Conservation (phyloP, 2,797 vertebrate genomes). For the Zalophus californianus region DNA sequence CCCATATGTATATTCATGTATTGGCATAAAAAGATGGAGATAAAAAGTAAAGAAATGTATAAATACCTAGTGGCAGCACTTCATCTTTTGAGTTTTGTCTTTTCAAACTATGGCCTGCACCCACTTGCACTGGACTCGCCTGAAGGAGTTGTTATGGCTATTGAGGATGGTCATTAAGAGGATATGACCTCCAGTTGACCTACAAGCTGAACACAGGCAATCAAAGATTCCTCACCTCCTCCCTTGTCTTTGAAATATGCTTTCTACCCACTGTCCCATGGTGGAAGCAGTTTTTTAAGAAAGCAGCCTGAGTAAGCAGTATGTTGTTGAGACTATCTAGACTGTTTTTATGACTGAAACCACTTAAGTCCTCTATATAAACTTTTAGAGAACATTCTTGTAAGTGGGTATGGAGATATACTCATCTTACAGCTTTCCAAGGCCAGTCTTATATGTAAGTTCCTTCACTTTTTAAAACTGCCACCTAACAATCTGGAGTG, state of each 20-base stretch:
- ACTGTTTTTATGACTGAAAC: not conserved
- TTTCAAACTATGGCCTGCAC: not conserved
- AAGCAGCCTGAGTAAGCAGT: not conserved
- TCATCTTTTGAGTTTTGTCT: not conserved
- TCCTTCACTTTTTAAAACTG: not conserved
- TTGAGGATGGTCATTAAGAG: not conserved
- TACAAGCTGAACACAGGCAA: not conserved
- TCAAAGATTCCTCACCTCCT: not conserved
- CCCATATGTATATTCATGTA: not conserved
- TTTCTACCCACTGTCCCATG: not conserved
- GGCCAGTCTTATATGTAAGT: not conserved
- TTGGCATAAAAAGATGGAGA: not conserved
- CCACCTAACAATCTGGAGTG: not conserved
- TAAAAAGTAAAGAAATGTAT: not conserved
- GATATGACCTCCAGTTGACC: not conserved
- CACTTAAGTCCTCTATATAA: not conserved
- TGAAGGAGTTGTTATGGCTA: not conserved
- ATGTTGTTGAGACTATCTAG: not conserved
- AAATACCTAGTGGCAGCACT: not conserved
- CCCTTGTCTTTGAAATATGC: not conserved
- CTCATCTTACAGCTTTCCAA: not conserved
- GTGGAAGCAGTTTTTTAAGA: not conserved
- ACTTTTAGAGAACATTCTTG: not conserved
- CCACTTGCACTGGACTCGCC: not conserved
- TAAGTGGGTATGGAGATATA: not conserved